These are phyloP conservation scores for Struthio camelus DNA, from an alignment of 2,113 vertebrate genomes.

Conservation along the genomic window DNA sequence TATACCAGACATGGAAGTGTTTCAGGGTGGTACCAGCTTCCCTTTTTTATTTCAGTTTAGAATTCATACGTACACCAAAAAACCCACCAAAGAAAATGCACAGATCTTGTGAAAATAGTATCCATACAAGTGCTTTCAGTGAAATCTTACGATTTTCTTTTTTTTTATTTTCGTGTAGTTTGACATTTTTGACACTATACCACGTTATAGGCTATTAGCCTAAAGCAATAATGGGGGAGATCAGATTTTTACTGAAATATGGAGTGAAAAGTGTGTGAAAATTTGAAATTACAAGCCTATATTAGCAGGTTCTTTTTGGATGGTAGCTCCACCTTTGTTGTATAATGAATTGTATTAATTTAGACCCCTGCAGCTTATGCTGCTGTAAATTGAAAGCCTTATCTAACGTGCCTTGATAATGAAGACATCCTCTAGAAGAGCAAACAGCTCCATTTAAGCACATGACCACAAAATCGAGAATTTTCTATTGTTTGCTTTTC, in stretches of 20 bases:
- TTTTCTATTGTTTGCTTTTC: neutral
- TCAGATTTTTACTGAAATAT: slow-evolving; percentile 28
- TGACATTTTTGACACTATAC: slow-evolving; percentile 18
- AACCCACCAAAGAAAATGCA: neutral
- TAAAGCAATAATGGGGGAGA: slow-evolving; percentile 17
- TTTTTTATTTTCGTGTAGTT: neutral
- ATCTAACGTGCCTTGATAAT: neutral
- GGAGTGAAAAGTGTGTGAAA: slow-evolving; percentile 9
- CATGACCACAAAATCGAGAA: neutral
- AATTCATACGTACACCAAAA: neutral
- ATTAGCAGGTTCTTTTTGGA: neutral
- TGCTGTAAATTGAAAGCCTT: neutral
- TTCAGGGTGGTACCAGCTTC: neutral
- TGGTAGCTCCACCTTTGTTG: neutral
- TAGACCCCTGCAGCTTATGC: neutral
- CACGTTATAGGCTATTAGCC: slow-evolving; percentile 26
- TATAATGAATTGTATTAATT: neutral
- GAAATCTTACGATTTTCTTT: neutral
- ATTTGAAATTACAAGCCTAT: slow-evolving; percentile 8
- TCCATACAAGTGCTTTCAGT: neutral
- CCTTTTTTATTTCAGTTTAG: neutral
- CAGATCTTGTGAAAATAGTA: neutral
- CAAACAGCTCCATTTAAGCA: neutral
- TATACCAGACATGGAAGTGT: neutral
- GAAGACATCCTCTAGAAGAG: neutral